Conservation (phyloP, 2,797 vertebrate genomes). For the Catamblyrhynchus diadema region DNA sequence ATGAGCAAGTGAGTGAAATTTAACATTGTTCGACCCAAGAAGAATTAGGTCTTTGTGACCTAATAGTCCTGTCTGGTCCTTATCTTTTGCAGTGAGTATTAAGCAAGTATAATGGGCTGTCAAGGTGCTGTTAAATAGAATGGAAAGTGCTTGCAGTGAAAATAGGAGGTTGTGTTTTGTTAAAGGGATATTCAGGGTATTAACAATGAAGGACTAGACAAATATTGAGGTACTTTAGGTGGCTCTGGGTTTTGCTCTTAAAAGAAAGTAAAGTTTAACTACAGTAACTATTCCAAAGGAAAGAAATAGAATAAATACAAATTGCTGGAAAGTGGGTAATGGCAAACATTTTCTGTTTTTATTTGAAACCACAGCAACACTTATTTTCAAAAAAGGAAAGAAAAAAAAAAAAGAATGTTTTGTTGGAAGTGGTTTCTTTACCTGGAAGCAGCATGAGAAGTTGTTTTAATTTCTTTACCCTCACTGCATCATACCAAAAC, state of each 20-base stretch:
- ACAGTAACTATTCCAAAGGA: background rate
- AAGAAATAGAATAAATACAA: background rate
- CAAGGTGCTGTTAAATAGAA: background rate
- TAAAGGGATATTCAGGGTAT: background rate
- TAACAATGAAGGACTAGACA: background rate
- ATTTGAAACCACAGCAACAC: background rate
- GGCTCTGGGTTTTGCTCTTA: background rate
- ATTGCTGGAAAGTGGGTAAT: background rate
- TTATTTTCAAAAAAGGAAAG: accelerated
- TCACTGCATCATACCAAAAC: background rate
- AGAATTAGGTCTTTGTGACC: background rate
- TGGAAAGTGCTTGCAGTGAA: background rate
- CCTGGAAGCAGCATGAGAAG: background rate
- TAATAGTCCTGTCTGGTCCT: background rate
- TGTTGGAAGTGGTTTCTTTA: background rate
- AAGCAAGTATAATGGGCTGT: background rate
- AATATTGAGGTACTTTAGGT: background rate
- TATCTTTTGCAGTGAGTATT: background rate
- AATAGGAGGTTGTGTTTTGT: background rate
- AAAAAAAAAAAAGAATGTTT: background rate
- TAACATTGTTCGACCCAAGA: background rate
- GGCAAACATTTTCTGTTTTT: background rate
- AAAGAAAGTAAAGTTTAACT: background rate
- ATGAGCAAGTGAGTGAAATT: background rate
- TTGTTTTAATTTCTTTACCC: background rate